Base-by-base conservation (phyloP, 2,888 invertebrate genomes). In the Drosophila anceps region DNA sequence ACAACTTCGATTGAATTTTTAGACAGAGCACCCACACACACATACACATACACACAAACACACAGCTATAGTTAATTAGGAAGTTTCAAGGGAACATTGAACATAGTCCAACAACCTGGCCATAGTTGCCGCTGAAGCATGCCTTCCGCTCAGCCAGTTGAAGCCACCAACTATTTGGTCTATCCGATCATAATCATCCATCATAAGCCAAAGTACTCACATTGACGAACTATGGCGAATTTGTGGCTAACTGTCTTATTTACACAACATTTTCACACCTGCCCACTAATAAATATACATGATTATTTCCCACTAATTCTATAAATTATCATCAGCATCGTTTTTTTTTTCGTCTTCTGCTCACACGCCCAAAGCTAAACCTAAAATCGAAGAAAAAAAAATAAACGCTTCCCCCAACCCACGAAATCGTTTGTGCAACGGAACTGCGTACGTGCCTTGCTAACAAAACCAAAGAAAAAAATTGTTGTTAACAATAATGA, bases 291-390 rank as follows among this genome's bases (percentile, higher is more conserved):
- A 79, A 84, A 90, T 82, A 69, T 74, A 87, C 87, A 83, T 90
- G 84, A 91, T 87, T 88, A 88, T 89, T 89, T 89, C 82, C 68
- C 78, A 85, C 78, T 85, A 88, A 91, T 83, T 88, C 79, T 74
- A 78, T 79, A 80, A 82, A 82, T 88, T 79, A 88, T 90, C 88
- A 85, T 76, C 70, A 72, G 70, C 67, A 66, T 77, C 71, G 64
- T 71, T 64, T 29, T 54, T 53, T 35, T 37, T 53, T 35, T 35
- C 5, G 3, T 24, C 20, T 10, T n/a, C 48, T 20, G 51, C 74
- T 43, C 41, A 20, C 44, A 39, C 54, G 31, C 50, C 46, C 20
- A 57, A 54, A 41, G 27, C 57, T 24, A 46, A 55, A 10, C 48
- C 43, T 18, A 43, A 61, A 64, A 58, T 50, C 29, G 35, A 29